Evolutionary conservation across 2,888 invertebrate species (phyloP), one percentile per base, ranked within the genome.

Genomic region (Phyllotreta cruciferae): DNA sequence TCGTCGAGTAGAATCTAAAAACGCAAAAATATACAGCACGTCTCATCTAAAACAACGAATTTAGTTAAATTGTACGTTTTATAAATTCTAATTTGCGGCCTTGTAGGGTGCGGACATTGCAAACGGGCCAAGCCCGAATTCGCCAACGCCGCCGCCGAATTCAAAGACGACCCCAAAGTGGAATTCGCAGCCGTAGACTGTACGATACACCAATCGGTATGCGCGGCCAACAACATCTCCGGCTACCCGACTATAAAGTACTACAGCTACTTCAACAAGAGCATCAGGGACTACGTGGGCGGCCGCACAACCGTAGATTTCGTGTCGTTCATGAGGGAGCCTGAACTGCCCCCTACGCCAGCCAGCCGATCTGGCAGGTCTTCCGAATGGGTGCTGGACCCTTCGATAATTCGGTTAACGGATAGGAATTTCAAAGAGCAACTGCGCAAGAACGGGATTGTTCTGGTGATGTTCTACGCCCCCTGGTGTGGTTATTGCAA

Each of bases 21-120:
- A n/a, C n/a, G n/a, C n/a, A n/a, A n/a, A n/a, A n/a, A n/a, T n/a
- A n/a, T n/a, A n/a, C n/a, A n/a, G n/a, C n/a, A n/a, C n/a, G n/a
- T n/a, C n/a, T n/a, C n/a, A n/a, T n/a, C n/a, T n/a, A n/a, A n/a
- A n/a, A n/a, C n/a, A n/a, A n/a, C n/a, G n/a, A n/a, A n/a, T n/a
- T n/a, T n/a, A n/a, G n/a, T n/a, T n/a, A n/a, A n/a, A n/a, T n/a
- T n/a, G n/a, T n/a, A n/a, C n/a, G n/a, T n/a, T n/a, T n/a, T n/a
- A n/a, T n/a, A n/a, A n/a, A n/a, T n/a, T n/a, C n/a, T n/a, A n/a
- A n/a, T n/a, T n/a, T n/a, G n/a, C n/a, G n/a, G n/a, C n/a, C n/a
- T n/a, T n/a, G n/a, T n/a, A n/a, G 94, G 94, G 94, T 95, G 95
- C 79, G 94, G 94, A 0, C 94, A 94, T 79, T 95, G 94, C 78